Evolutionary conservation across 1,140 invertebrate species (phyloP).

Genomic region (Leptinotarsa defecta): DNA sequence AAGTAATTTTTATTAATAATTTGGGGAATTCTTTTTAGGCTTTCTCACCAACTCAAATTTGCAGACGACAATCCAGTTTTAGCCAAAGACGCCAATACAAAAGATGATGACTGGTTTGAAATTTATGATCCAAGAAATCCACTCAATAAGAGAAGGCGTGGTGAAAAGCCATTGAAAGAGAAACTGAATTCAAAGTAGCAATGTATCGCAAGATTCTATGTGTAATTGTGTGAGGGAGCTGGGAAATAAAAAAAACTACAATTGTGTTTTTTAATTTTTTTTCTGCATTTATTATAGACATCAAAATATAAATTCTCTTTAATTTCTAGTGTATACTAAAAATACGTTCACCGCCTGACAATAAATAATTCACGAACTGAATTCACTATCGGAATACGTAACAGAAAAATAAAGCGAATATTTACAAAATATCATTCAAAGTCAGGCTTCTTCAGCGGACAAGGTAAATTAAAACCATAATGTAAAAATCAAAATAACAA

Average conservation of each 20-base stretch:
- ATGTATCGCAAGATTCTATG: no score
- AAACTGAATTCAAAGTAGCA: no score
- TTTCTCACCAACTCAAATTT: slow-evolving; percentile 80
- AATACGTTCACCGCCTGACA: slow-evolving; percentile 2
- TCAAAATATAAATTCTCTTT: slow-evolving; percentile 9
- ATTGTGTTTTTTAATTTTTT: not conserved
- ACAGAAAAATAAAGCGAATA: not conserved
- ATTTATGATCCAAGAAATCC: slow-evolving; percentile 95
- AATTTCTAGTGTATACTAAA: slow-evolving; percentile 5
- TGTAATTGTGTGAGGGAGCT: no score
- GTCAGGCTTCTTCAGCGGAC: not conserved
- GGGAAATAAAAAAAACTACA: no score
- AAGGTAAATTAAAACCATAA: not conserved
- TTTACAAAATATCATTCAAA: slow-evolving; percentile 4
- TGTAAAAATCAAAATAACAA: slow-evolving; percentile 3
- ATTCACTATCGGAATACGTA: not conserved
- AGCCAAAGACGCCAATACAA: slow-evolving; percentile 94
- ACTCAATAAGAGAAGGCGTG: slow-evolving; percentile 87
- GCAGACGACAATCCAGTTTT: slow-evolving; percentile 76
- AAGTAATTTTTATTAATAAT: no score
- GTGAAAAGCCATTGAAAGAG: slow-evolving; percentile 52
- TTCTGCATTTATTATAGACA: not conserved
- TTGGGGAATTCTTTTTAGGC: slow-evolving; percentile 60
- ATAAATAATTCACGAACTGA: not conserved
- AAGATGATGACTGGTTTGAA: slow-evolving; percentile 94